Evolutionary conservation across 2,797 vertebrate species (phyloP), one percentile per base, ranked within the genome.

Genomic region (Enteromius radiatus): DNA sequence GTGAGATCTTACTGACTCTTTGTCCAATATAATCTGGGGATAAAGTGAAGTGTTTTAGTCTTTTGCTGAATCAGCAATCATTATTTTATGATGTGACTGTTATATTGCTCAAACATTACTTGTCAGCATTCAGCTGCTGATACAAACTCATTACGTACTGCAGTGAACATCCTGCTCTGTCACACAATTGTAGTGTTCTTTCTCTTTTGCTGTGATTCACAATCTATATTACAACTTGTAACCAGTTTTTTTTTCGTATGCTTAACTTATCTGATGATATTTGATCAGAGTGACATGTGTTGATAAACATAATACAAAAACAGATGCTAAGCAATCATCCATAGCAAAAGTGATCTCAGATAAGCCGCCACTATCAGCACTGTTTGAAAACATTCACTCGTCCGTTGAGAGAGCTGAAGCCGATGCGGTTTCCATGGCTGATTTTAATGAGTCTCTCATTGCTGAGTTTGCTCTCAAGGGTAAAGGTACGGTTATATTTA

Each of bases 401-500:
- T 33, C 38, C 54, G 4, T 82, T 81, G 67, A n/a, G n/a, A 64
- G 80, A 82, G 41, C 56, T 82, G 67, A 76, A 79, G 68, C 9
- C 17, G 19, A 17, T 28, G 9, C 36, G 65, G 67, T 82, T 68
- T 82, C 19, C 47, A 31, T 61, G 8, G 47, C 80, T 71, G 69
- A 67, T 45, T 31, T 79, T 81, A 83, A 88, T 79, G 73, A 85
- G 69, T 64, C 78, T 81, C 71, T 70, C 71, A 56, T 70, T 78
- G 83, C 83, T 76, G 69, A 78, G 45, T 79, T 74, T 80, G 49
- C 23, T 28, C 68, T 83, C 52, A 65, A 64, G 81, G 76, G 78
- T 84, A 76, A 86, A 84, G 83, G 78, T 83, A 81, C 70, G 26
- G 64, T 75, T 43, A 36, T 73, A 75, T 84, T 86, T 73, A 84